phyloP scores from a whole-genome alignment of 2,888 invertebrate genomes.

The Chirona hameri region DNA sequence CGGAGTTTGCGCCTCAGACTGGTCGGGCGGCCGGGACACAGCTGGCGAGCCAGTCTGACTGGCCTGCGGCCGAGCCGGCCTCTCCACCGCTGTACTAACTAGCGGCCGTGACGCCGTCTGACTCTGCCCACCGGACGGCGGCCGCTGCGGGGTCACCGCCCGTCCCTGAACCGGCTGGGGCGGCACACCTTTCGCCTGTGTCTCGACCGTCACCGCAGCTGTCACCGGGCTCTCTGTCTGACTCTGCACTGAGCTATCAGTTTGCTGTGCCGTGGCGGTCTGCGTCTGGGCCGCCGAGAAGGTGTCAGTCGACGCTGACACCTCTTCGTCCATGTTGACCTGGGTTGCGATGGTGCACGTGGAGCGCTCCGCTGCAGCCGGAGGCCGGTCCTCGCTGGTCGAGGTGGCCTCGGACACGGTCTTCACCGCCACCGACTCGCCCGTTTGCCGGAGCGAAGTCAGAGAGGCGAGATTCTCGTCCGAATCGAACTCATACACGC shows the following conservation, averaged over 20 bases:
- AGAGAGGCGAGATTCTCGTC: slow-evolving; percentile 22
- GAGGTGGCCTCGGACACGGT: slow-evolving; percentile 9
- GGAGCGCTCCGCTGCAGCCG: background rate
- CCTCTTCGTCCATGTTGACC: slow-evolving; percentile 25
- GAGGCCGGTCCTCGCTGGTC: background rate
- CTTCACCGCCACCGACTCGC: background rate
- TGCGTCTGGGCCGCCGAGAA: background rate
- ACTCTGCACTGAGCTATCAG: background rate
- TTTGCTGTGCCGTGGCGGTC: background rate
- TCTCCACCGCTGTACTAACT: background rate
- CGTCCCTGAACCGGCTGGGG: too few relatives aligned
- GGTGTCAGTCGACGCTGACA: background rate
- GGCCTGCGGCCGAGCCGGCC: background rate
- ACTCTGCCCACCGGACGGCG: background rate
- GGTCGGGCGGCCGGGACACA: background rate
- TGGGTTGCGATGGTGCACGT: slow-evolving; percentile 12
- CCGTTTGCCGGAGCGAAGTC: background rate
- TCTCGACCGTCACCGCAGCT: background rate
- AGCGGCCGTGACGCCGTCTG: background rate
- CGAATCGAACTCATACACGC: slow-evolving; percentile 24
- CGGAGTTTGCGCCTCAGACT: background rate
- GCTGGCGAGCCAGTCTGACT: background rate
- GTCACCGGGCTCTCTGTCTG: background rate
- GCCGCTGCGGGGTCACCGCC: background rate
- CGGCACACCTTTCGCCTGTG: background rate